phyloP scores from a whole-genome alignment of 2,888 invertebrate species.

The Drosophila mayaguana region DNA sequence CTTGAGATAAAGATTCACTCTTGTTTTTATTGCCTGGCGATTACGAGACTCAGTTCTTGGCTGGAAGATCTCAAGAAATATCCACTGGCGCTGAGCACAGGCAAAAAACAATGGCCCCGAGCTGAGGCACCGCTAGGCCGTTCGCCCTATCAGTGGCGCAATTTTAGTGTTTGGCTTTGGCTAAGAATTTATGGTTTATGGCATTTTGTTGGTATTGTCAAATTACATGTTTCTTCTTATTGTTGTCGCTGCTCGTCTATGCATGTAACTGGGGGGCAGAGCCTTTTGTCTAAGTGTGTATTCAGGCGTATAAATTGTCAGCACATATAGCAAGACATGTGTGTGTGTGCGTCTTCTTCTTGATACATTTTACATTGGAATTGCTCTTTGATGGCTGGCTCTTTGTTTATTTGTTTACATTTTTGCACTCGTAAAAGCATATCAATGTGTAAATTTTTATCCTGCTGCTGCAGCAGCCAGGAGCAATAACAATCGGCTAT shows the following conservation, averaged over 20 bases:
- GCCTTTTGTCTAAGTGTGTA: slow-evolving; percentile 68
- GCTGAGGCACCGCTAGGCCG: slow-evolving; percentile 32
- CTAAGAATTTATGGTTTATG: slow-evolving; percentile 79
- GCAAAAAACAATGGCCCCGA: slow-evolving; percentile 43
- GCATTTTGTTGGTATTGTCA: slow-evolving; percentile 73
- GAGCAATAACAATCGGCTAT: slow-evolving; percentile 64
- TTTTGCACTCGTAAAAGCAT: slow-evolving; percentile 70
- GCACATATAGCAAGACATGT: slow-evolving; percentile 44
- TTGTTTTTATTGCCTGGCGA: slow-evolving; percentile 68
- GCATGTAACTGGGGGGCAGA: slow-evolving; percentile 27
- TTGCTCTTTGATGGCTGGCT: slow-evolving; percentile 71
- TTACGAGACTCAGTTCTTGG: slow-evolving; percentile 62
- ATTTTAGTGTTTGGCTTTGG: slow-evolving; percentile 66
- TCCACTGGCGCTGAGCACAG: slow-evolving; percentile 37
- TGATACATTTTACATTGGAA: slow-evolving; percentile 71
- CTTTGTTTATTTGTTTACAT: slow-evolving; percentile 78
- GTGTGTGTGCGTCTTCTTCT: slow-evolving; percentile 28
- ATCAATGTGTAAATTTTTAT: slow-evolving; percentile 75
- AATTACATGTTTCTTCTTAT: slow-evolving; percentile 62
- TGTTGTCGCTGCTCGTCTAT: slow-evolving; percentile 25
- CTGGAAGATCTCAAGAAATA: slow-evolving; percentile 32
- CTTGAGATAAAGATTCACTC: not conserved
- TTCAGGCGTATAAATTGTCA: slow-evolving; percentile 73
- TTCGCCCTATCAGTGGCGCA: slow-evolving; percentile 29
- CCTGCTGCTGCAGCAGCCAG: slow-evolving; percentile 27